Evolutionary conservation across 2,888 invertebrate genomes (phyloP).

Genomic region (Tetheella fluctuosa): DNA sequence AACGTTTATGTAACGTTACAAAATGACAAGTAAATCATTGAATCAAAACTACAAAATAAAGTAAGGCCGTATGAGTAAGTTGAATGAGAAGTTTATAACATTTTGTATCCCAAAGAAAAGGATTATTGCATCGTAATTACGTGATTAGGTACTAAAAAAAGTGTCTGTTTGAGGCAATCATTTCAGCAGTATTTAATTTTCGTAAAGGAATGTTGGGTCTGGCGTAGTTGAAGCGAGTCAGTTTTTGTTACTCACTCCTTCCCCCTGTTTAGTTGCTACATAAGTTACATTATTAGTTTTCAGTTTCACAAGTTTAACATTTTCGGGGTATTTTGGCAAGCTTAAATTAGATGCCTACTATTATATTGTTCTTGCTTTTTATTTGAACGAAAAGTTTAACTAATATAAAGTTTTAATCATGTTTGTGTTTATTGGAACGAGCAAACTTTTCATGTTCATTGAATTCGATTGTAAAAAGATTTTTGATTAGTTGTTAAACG

Average conservation of each 20-base stretch:
- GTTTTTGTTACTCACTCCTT: constrained; percentile 62
- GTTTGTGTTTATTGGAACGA: constrained; percentile 26
- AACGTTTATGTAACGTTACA: too few relatives aligned
- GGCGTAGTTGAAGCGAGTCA: constrained; percentile 29
- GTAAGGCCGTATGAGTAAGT: too few relatives aligned
- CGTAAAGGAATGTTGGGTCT: constrained; percentile 38
- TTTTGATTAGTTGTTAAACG: background rate
- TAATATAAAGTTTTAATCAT: constrained; percentile 55
- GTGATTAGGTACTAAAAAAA: too few relatives aligned
- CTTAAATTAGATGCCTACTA: constrained; percentile 57
- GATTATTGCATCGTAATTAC: too few relatives aligned
- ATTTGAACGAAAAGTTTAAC: constrained; percentile 35
- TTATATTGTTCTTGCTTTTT: constrained; percentile 53
- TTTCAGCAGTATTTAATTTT: constrained; percentile 34
- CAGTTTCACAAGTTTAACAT: constrained; percentile 67
- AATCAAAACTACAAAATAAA: too few relatives aligned
- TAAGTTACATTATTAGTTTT: constrained; percentile 79
- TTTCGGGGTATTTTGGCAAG: constrained; percentile 56
- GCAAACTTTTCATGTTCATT: constrained; percentile 40
- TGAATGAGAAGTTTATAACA: too few relatives aligned
- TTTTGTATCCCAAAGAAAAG: too few relatives aligned
- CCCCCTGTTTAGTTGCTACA: constrained; percentile 58
- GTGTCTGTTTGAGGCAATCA: constrained; percentile 10
- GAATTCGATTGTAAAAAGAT: constrained; percentile 12
- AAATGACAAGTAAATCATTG: too few relatives aligned